These are phyloP conservation scores for Zosterops hypoxanthus DNA, from an alignment of 2,113 vertebrate genomes.

Conservation along the genomic window DNA sequence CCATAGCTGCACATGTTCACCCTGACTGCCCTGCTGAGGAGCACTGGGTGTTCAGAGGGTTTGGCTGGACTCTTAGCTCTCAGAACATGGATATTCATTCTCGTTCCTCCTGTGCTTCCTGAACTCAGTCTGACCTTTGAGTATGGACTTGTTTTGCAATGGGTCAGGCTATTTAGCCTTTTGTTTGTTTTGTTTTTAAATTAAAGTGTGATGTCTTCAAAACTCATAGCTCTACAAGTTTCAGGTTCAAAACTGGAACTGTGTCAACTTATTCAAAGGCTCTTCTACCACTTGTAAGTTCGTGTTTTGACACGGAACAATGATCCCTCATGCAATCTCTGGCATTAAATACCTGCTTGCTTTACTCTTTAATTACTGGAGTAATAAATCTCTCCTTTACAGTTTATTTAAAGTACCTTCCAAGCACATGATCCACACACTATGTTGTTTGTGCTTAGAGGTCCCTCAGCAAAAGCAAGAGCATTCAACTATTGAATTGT, in stretches of 20 bases:
- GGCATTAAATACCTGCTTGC: not conserved
- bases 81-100: not conserved
- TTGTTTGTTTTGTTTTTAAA: not conserved
- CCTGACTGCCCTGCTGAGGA: not conserved
- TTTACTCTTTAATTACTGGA: not conserved
- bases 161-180: not conserved
- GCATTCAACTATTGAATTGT: not conserved
- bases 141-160: not conserved
- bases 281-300: not conserved
- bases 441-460: not conserved
- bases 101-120: rapidly evolving
- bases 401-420: not conserved
- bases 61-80: not conserved
- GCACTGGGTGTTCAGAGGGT: not conserved
- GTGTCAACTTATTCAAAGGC: not conserved
- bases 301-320: not conserved
- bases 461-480: not conserved
- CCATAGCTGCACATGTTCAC: not conserved
- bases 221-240: not conserved
- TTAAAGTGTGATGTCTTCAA: not conserved
- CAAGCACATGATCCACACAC: not conserved
- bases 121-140: not conserved
- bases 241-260: not conserved
- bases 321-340: not conserved
- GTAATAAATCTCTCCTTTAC: not conserved